These are phyloP conservation scores for Marcusenius ussheri DNA, from an alignment of 2,113 vertebrate species.

Conservation along the genomic window DNA sequence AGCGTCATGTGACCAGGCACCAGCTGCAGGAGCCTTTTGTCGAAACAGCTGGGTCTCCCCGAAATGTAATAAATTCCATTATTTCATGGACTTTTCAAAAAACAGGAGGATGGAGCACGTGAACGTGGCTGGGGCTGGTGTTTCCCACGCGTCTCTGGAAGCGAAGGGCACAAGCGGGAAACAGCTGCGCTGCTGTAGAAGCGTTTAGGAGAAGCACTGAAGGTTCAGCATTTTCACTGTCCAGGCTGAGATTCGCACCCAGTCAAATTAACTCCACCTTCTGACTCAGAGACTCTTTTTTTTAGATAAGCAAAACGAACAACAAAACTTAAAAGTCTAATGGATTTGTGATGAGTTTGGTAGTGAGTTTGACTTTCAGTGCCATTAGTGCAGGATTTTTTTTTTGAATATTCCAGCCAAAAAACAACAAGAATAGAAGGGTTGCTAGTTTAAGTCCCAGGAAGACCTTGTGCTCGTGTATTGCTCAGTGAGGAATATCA, in stretches of 20 bases:
- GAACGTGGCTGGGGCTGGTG: background rate
- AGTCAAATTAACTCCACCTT: background rate
- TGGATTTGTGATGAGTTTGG: background rate
- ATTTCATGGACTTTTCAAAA: background rate
- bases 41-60: background rate
- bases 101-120: background rate
- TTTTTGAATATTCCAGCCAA: background rate
- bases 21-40: background rate
- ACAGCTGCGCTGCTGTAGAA: background rate
- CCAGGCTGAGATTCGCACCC: background rate
- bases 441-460: background rate
- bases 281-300: background rate
- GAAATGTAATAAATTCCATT: background rate
- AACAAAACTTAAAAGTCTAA: background rate
- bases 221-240: background rate
- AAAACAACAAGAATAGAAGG: background rate
- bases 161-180: background rate
- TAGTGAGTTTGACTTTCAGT: background rate
- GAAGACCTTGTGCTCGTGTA: background rate
- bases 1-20: background rate
- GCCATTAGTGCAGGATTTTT: background rate
- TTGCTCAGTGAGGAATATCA: background rate
- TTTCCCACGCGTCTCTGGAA: background rate
- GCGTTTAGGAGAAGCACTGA: background rate
- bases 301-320: background rate